phyloP scores from a whole-genome alignment of 2,113 vertebrate species.

The Callochromis pleurospilus region DNA sequence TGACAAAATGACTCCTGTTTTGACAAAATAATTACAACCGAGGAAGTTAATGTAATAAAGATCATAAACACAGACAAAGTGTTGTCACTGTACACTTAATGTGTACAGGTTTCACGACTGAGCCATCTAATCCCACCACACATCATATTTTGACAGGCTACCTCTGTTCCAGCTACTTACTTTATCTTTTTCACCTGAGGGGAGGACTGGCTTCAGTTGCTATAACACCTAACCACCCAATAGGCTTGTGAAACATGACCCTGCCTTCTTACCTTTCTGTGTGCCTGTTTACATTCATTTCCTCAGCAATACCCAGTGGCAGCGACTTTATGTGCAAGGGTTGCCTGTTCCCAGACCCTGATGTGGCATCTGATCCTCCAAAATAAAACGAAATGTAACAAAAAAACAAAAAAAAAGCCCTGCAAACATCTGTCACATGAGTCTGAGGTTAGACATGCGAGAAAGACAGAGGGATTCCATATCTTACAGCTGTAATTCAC shows the following conservation, averaged over 20 bases:
- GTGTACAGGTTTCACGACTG: neutral
- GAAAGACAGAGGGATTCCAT: neutral
- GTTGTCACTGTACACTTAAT: neutral
- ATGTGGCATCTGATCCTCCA: neutral
- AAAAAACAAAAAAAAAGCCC: neutral
- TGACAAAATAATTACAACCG: neutral
- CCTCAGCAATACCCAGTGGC: neutral
- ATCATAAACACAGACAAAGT: neutral
- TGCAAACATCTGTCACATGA: neutral
- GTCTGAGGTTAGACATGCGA: neutral
- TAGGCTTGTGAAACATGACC: slow-evolving; percentile 26
- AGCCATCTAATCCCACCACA: neutral
- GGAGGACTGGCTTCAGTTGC: neutral
- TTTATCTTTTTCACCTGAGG: neutral
- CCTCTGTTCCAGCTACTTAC: neutral
- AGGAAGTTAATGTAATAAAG: neutral
- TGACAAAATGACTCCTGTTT: neutral
- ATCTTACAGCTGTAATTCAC: neutral
- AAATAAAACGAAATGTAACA: neutral
- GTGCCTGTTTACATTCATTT: neutral
- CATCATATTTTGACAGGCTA: neutral
- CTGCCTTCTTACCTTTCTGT: slow-evolving; percentile 39
- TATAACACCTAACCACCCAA: slow-evolving; percentile 13
- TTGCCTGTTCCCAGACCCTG: neutral
- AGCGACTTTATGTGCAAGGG: neutral